A percentile compares a stretch with the other conserved stretches of the same genome.
Evolutionary conservation across 64 coral and sea anemone species (phyloP).

Genomic region (Montipora foliosa): DNA sequence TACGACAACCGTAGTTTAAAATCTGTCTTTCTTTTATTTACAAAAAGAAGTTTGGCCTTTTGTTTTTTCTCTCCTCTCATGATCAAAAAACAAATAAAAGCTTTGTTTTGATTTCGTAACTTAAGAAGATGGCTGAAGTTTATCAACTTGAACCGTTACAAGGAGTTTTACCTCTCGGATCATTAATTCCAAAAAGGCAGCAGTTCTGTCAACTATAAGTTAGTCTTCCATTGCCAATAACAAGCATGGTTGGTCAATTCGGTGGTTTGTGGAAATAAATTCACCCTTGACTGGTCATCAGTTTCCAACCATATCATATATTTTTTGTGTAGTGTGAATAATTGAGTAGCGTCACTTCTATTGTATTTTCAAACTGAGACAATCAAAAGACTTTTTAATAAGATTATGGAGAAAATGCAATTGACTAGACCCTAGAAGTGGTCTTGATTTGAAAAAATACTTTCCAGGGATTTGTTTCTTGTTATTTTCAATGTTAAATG

Average conservation of each 20-base stretch:
- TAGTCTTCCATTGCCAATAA: not conserved
- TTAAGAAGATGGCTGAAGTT: not conserved
- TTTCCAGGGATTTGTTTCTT: not conserved
- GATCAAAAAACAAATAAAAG: not conserved
- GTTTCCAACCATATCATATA: not conserved
- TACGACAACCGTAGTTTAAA: no score
- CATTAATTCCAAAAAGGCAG: constrained; percentile 8
- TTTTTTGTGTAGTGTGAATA: not conserved
- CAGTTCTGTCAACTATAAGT: not conserved
- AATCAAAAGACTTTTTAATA: not conserved
- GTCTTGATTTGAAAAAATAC: not conserved
- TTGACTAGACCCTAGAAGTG: not conserved
- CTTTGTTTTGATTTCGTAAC: not conserved
- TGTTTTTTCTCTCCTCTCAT: not conserved
- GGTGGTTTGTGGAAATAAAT: not conserved
- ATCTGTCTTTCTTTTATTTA: no score
- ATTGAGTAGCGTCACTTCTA: constrained; percentile 11
- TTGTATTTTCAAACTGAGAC: not conserved
- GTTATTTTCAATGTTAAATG: not conserved
- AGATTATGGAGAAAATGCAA: not conserved
- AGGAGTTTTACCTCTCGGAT: not conserved
- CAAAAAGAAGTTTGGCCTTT: not conserved
- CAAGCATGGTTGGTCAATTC: not conserved
- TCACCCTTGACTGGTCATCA: not conserved
- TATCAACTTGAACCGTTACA: not conserved